These are phyloP conservation scores for Erebia palarica DNA, from an alignment of 2,888 invertebrate species.

Conservation along the genomic window DNA sequence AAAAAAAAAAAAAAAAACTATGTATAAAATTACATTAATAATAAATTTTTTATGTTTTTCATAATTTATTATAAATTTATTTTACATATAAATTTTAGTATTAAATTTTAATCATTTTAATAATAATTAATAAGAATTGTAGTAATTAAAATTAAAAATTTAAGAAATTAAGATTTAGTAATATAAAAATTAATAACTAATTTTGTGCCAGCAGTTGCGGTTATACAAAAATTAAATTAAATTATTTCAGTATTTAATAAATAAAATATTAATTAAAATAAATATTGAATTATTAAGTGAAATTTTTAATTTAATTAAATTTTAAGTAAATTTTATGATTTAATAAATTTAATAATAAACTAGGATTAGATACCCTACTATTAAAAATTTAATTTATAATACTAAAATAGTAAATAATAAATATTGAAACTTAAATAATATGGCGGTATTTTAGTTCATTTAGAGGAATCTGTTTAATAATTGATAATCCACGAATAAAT, in stretches of 20 bases:
- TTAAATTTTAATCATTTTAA: conserved; percentile 54
- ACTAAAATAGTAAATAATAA: conserved; percentile 81
- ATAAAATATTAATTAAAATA: conserved; percentile 50
- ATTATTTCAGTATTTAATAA: conserved; percentile 62
- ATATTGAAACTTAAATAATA: conserved; percentile 86
- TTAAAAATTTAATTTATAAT: conserved; percentile 75
- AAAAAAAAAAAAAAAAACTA: conserved; percentile 58
- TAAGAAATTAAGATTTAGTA: conserved; percentile 84
- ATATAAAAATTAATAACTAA: conserved; percentile 82
- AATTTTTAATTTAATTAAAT: conserved; percentile 80
- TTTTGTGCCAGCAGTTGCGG: conserved; percentile 88
- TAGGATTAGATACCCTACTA: conserved; percentile 88
- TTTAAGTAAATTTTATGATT: conserved; percentile 59
- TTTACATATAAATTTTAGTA: conserved; percentile 82
- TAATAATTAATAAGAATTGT: conserved; percentile 49
- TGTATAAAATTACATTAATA: conserved; percentile 48
- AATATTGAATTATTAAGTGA: conserved; percentile 80
- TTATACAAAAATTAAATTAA: conserved; percentile 84
- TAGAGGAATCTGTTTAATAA: conserved; percentile 87
- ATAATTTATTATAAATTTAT: conserved; percentile 66
- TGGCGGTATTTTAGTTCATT: conserved; percentile 85
- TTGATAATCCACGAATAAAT: conserved; percentile 85
- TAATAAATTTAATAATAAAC: conserved; percentile 82
- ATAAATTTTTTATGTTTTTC: conserved; percentile 77
- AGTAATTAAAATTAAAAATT: conserved; percentile 53